Percentiles rank a stretch among this genome's conserved stretches.
phyloP scores from a whole-genome alignment of 2,888 invertebrate species.

The Dynastes grantii region DNA sequence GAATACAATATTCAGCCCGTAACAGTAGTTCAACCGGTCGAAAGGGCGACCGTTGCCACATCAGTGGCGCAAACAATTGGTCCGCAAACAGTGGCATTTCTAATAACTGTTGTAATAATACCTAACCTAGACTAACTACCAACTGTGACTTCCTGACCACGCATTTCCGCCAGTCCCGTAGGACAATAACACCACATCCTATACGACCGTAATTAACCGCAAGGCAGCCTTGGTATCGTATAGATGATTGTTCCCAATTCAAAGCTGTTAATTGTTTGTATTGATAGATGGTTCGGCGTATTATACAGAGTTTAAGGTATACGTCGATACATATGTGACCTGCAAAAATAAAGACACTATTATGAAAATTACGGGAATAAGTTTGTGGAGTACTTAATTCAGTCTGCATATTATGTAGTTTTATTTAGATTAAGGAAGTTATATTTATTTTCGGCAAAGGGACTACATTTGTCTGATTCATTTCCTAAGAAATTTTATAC shows the following conservation, averaged over 20 bases:
- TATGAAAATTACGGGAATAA: too few species aligned
- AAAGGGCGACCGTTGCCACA: slow-evolving; percentile 37
- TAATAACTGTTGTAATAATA: slow-evolving; percentile 55
- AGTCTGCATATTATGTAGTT: too few species aligned
- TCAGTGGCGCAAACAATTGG: slow-evolving; percentile 41
- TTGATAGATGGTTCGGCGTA: background rate
- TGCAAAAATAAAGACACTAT: too few species aligned
- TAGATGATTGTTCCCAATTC: slow-evolving; percentile 19
- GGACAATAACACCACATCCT: slow-evolving; percentile 25
- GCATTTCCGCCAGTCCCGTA: slow-evolving; percentile 6
- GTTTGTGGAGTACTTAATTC: too few species aligned
- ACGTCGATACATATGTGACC: too few species aligned
- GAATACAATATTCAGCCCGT: slow-evolving; percentile 19
- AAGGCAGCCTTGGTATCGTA: slow-evolving; percentile 7
- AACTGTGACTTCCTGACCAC: slow-evolving; percentile 56
- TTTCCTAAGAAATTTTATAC: too few species aligned
- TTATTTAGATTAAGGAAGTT: too few species aligned
- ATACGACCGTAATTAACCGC: slow-evolving; percentile 41
- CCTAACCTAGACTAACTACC: slow-evolving; percentile 56
- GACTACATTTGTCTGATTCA: too few species aligned
- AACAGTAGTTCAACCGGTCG: slow-evolving; percentile 6
- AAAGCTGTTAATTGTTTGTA: background rate
- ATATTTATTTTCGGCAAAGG: too few species aligned
- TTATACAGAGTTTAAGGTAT: too few species aligned
- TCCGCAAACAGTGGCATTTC: slow-evolving; percentile 49